Evolutionary conservation across 1,140 invertebrate species (phyloP), one percentile per base, ranked within the genome.

Genomic region (Diorhabda sublineata): DNA sequence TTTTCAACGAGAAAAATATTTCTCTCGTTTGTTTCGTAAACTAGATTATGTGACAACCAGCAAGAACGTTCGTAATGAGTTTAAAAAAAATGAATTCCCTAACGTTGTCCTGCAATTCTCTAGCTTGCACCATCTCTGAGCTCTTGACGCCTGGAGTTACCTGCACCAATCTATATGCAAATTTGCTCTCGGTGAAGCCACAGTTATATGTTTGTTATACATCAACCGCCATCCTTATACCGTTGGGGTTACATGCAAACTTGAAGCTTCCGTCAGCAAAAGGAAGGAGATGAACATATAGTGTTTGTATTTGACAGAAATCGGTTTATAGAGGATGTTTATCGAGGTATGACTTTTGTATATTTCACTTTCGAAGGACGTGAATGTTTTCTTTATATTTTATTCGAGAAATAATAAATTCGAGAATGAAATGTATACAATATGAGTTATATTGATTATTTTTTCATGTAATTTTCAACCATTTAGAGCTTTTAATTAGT

Each of bases 111-210:
- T 26, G 26, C 26, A 26, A 26, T 26, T 26, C 26, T 26, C 26
- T 26, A 26, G 26, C 26, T 26, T 52, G n/a, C 6, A 52, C 47
- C 61, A 45, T 62, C n/a, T 11, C 61, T 44, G 61, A 44, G 44
- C 45, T 62, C 61, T 44, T 62, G 61, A 62, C 61, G 61, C 61
- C 44, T 42, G 61, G 61, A 45, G 44, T 62, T 62, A 44, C 61
- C 44, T 62, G 42, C 61, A 11, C 61, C 61, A 62, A 62, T 62
- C 44, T 62, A 62, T n/a, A 62, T 62, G 61, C 61, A 62, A 62
- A 62, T 62, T 62, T 44, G 61, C 61, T 43, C 45, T 62, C 47
- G 2, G 47, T 8, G 47, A 52, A n/a, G 47, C 47, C 47, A 52
- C 47, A 52, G 47, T 52, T 62, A 62, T 62, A 47, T 62, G 61